Evolutionary conservation across 2,113 vertebrate genomes (phyloP), one percentile per base, ranked within the genome.

Genomic region (Castor canadensis): DNA sequence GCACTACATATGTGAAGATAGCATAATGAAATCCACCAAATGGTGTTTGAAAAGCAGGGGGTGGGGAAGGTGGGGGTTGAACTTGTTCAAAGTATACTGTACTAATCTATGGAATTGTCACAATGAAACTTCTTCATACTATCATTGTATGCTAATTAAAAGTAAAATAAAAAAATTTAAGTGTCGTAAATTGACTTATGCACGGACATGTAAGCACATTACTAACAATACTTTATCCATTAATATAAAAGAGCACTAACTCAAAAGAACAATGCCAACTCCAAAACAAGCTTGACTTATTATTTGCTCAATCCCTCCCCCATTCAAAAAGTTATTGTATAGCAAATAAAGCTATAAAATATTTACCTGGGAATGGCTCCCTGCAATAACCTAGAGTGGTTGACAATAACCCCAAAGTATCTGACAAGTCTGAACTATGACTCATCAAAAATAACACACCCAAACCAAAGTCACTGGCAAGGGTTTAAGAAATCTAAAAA

Each of bases 371-470:
- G 43, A 30, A 87, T 24, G 64, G 80, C 9, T 86, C 69, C 67
- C 52, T 76, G 28, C 52, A 93, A 28, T 22, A 75, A 69, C 32
- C 26, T 49, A 54, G 38, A 56, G n/a, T 71, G 13, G 77, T 5
- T n/a, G 35, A 91, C 58, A 91, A 66, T 47, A 69, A 58, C 52
- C 40, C n/a, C 82, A 54, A 82, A 85, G 58, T 54, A 77, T 26
- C 40, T 49, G 49, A 67, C 32, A 56, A 82, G 60, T 84, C 43
- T 47, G 13, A 93, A 87, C 30, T 64, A 79, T 73, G 81, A 95
- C 58, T 94, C 85, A 87, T 86, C 40, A 66, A 69, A 93, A 90
- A 76, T 49, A n/a, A 80, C 81, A 94, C 32, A 72, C 58, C 82
- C 88, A 90, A 69, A 82, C 52, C 47, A 38, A 81, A 94, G 60